phyloP scores from a whole-genome alignment of 2,888 invertebrate species.

The Tetranychus truncatus region DNA sequence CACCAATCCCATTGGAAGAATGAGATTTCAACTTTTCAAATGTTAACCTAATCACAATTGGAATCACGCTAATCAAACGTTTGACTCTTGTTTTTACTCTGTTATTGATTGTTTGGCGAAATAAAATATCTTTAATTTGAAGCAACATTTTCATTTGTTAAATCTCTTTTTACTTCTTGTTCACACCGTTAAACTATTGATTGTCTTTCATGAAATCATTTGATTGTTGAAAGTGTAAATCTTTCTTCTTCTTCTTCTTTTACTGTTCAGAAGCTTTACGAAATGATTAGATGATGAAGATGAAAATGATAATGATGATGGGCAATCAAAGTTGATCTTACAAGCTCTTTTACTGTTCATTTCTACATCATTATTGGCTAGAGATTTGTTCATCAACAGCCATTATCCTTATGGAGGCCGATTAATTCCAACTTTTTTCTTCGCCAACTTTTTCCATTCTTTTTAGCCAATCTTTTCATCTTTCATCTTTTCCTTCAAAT shows the following conservation, averaged over 20 bases:
- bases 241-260: constrained; percentile 6
- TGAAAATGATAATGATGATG: background rate
- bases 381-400: background rate
- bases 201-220: background rate
- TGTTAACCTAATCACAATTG: too few species aligned
- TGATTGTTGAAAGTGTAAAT: background rate
- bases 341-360: background rate
- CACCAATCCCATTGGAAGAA: too few species aligned
- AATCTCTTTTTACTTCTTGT: too few species aligned
- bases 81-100: too few species aligned
- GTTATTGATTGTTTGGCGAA: too few species aligned
- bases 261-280: background rate
- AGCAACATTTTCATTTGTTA: too few species aligned
- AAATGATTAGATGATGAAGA: too few species aligned
- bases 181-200: background rate
- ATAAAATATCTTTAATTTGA: too few species aligned
- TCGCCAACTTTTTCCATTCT: background rate
- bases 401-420: background rate
- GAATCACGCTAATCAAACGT: too few species aligned
- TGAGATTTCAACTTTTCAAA: too few species aligned
- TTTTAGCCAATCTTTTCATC: background rate
- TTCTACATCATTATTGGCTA: background rate
- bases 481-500: background rate
- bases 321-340: background rate
- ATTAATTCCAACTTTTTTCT: background rate